Conservation (phyloP, 1,140 invertebrate genomes). For the Lepidostoma basale region DNA sequence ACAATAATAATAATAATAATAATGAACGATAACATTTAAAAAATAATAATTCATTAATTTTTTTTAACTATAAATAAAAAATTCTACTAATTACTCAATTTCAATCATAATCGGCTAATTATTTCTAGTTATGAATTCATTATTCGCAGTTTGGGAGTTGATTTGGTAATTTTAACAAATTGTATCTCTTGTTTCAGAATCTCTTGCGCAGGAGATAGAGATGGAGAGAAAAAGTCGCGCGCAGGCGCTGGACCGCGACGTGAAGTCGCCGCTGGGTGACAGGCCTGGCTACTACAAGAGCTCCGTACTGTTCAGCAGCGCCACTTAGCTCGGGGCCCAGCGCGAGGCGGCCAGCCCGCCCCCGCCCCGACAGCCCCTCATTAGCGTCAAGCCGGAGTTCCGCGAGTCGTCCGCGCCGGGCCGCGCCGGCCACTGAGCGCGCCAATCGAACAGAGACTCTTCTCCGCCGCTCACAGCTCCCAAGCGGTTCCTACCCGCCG, state of each 20-base stretch:
- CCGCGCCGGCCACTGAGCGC: not conserved
- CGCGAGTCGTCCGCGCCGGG: slow-evolving; percentile 56
- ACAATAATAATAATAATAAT: too few relatives aligned
- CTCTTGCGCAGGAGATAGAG: slow-evolving; percentile 82
- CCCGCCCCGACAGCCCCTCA: slow-evolving; percentile 54
- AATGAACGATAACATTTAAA: too few relatives aligned
- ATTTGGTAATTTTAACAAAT: not conserved
- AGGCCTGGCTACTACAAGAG: slow-evolving; percentile 82
- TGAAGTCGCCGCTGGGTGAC: slow-evolving; percentile 83
- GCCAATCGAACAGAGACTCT: not conserved
- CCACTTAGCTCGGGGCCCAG: slow-evolving; percentile 70
- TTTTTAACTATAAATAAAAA: too few relatives aligned
- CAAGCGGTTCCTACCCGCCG: too few relatives aligned
- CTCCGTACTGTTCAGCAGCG: slow-evolving; percentile 81
- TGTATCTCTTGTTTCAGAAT: slow-evolving; percentile 65
- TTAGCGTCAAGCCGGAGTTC: slow-evolving; percentile 62
- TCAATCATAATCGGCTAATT: too few relatives aligned
- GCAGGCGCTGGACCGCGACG: slow-evolving; percentile 78
- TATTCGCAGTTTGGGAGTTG: not conserved
- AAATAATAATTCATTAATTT: too few relatives aligned
- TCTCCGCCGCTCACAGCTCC: too few relatives aligned
- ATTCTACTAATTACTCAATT: too few relatives aligned
- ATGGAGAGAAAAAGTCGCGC: slow-evolving; percentile 83
- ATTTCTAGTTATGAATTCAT: too few relatives aligned
- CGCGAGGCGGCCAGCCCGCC: slow-evolving; percentile 31